Base-by-base conservation (phyloP, 2,888 invertebrate species). In the Tortricodes alternella region DNA sequence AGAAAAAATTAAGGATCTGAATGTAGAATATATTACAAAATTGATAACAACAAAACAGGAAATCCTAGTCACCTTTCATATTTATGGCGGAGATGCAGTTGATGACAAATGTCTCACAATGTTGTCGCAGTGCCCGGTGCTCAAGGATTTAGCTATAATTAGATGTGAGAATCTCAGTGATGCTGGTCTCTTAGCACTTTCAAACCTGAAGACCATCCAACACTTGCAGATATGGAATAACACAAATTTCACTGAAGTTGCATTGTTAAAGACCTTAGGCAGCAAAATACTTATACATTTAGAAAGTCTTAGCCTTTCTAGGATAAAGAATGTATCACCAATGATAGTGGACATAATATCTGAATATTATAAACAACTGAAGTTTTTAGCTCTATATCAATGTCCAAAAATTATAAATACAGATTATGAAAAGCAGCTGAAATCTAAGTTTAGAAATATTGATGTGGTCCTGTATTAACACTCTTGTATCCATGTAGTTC, bases 201-300 rank as follows among this genome's bases (percentile, higher is more conserved):
- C 71, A 16, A 70, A 76, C 55, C 72, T 88, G 13, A 73, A 71
- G 59, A 64, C 65, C 13, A 64, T 89, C 58, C 67, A 78, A 58
- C 78, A 80, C 62, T 71, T 91, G 61, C 85, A 85, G 61, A 71
- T 91, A 59, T 91, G 91, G 91, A 89, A 91, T 64, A 91, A 89
- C 65, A 59, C 53, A 1, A 75, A 72, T 46, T 91, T 91, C 63
- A 74, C 83, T 16, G 86, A 89, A 70, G 62, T 52, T 3, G 77
- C 67, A 58, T 70, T 91, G 34, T 62, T 80, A 3, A 73, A 66
- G 59, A 81, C 83, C 34, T 70, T 91, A 21, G 70, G 75, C n/a
- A 75, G 78, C 61, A 70, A 77, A 1, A 71, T 68, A 58, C 68
- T 89, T 46, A 60, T 74, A 11, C 79, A 70, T 58, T 61, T 91